phyloP scores from a whole-genome alignment of 2,797 vertebrate genomes.

The Semotilus atromaculatus region DNA sequence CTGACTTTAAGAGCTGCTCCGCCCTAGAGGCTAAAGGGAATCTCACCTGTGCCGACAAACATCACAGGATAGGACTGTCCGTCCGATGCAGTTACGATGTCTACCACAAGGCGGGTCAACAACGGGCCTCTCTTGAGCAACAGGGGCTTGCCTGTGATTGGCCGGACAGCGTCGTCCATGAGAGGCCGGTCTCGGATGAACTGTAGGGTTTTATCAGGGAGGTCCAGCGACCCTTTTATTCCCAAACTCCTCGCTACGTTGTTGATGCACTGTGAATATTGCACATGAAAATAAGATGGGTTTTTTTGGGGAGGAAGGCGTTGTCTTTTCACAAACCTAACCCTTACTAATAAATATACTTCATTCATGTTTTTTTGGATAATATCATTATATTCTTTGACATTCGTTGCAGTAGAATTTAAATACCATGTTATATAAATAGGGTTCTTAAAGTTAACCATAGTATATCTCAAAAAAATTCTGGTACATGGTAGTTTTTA shows the following conservation, averaged over 20 bases:
- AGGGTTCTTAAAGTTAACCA: background rate
- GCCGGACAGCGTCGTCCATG: conserved; percentile 74
- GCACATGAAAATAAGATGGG: background rate
- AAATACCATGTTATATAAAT: background rate
- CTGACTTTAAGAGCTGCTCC: conserved; percentile 10
- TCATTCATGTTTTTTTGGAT: background rate
- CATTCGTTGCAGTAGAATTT: background rate
- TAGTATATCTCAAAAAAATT: too few relatives aligned
- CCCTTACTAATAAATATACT: too few relatives aligned
- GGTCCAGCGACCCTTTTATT: conserved; percentile 73
- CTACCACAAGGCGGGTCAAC: conserved; percentile 76
- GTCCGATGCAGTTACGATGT: conserved; percentile 71
- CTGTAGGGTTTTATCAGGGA: conserved; percentile 80
- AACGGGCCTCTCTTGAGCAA: conserved; percentile 73
- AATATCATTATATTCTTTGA: background rate
- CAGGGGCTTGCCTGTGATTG: conserved; percentile 67
- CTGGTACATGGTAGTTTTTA: too few relatives aligned
- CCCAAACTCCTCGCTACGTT: conserved; percentile 65
- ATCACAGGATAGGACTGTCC: conserved; percentile 71
- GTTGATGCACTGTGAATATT: conserved; percentile 73
- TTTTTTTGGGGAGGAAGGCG: too few relatives aligned
- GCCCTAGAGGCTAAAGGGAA: conserved; percentile 1
- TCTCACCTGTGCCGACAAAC: conserved; percentile 81
- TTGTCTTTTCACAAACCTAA: too few relatives aligned
- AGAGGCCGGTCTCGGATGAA: conserved; percentile 79